Conservation (phyloP, 2,113 vertebrate genomes). For the Athene cunicularia region DNA sequence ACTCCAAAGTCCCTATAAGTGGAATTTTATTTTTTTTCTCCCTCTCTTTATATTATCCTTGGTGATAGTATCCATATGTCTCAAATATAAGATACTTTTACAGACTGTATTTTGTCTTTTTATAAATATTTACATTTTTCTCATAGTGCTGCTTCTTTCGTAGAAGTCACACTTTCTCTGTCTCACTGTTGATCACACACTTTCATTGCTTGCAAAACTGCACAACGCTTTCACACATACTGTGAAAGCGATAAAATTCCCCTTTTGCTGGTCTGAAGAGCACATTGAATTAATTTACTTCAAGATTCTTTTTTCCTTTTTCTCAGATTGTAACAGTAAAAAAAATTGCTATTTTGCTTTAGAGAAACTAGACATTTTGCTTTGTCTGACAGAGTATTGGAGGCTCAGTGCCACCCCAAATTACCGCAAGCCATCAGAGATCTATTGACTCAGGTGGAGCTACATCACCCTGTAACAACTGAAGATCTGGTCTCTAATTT, state of each 20-base stretch:
- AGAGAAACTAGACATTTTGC: not conserved
- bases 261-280: not conserved
- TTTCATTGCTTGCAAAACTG: not conserved
- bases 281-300: not conserved
- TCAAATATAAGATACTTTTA: not conserved
- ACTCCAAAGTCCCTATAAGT: not conserved
- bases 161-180: not conserved
- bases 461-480: not conserved
- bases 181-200: not conserved
- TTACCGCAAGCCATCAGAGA: not conserved
- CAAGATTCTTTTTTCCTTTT: not conserved
- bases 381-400: not conserved
- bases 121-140: conserved; percentile 28
- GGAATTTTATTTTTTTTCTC: not conserved
- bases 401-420: not conserved
- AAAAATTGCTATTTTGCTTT: not conserved
- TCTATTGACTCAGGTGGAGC: not conserved
- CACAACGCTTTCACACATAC: not conserved
- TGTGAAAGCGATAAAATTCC: not conserved
- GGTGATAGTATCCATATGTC: not conserved
- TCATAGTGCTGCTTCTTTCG: not conserved
- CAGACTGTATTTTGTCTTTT: not conserved
- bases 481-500: not conserved
- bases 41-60: not conserved
- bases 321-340: not conserved